These are phyloP conservation scores for Myoxocephalus aenaeus DNA, from an alignment of 2,797 vertebrate species.

Conservation along the genomic window DNA sequence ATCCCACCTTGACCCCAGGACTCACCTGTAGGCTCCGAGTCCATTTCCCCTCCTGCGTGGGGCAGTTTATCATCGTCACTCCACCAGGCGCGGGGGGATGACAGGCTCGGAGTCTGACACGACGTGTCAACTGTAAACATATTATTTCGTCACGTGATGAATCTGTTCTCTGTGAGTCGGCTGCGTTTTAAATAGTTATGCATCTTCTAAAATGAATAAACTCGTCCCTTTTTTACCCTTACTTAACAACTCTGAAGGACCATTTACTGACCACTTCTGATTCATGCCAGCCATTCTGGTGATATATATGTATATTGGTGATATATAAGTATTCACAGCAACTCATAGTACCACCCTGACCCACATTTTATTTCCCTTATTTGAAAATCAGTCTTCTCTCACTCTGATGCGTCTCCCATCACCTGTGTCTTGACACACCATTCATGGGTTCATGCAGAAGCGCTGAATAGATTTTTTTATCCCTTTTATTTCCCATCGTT, in stretches of 20 bases:
- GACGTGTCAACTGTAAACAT: conserved; percentile 27
- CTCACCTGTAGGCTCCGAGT: conserved; percentile 55
- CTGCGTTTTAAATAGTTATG: conserved; percentile 13
- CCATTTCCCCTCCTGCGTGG: conserved; percentile 19
- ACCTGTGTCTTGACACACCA: conserved; percentile 12
- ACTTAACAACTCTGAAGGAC: conserved; percentile 9
- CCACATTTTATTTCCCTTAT: conserved; percentile 8
- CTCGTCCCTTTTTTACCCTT: conserved; percentile 3
- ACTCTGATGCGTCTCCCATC: conserved; percentile 16
- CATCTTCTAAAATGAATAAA: conserved; percentile 12
- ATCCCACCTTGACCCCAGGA: conserved; percentile 28
- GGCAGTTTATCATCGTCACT: conserved; percentile 50
- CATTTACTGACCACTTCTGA: background rate
- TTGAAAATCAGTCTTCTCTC: background rate
- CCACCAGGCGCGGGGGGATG: conserved; percentile 33
- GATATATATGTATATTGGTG: background rate
- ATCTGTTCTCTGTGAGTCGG: conserved; percentile 9
- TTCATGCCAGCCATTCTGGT: background rate
- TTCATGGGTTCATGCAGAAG: conserved; percentile 31
- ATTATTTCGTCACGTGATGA: conserved; percentile 19
- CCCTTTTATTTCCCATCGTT: background rate
- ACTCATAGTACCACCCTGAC: background rate
- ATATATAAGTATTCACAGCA: conserved; percentile 1
- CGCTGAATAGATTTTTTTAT: conserved; percentile 6
- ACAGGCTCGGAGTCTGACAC: conserved; percentile 35